phyloP scores from a whole-genome alignment of 2,888 invertebrate species.

The Erynnis tages region DNA sequence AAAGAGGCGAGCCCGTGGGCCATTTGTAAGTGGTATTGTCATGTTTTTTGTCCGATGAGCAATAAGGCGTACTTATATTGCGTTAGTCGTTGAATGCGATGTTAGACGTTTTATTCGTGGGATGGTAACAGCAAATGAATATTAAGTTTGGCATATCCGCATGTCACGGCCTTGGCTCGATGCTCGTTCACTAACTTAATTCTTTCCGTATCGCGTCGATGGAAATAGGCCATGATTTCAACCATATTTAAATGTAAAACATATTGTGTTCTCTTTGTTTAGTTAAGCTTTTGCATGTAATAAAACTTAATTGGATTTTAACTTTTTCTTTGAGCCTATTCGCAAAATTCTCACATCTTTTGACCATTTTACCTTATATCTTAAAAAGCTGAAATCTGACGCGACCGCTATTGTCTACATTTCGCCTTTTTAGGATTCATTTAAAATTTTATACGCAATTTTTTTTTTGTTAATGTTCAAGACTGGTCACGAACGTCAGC shows the following conservation, averaged over 20 bases:
- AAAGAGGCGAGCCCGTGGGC: slow-evolving; percentile 18
- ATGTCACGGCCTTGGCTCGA: slow-evolving; percentile 61
- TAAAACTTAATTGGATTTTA: no score
- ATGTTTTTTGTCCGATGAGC: slow-evolving; percentile 28
- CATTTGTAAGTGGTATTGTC: slow-evolving; percentile 13
- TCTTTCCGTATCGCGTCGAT: slow-evolving; percentile 69
- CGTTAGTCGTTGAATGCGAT: slow-evolving; percentile 31
- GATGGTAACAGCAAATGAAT: slow-evolving; percentile 60
- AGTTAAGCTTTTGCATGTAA: background rate
- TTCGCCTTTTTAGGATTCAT: slow-evolving; percentile 59
- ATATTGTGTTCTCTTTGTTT: slow-evolving; percentile 17
- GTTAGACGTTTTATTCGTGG: slow-evolving; percentile 42
- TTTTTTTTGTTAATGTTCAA: slow-evolving; percentile 60
- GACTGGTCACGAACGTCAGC: slow-evolving; percentile 71
- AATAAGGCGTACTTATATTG: slow-evolving; percentile 33
- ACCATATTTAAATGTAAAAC: background rate
- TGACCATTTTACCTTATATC: slow-evolving; percentile 10
- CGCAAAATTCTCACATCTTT: background rate
- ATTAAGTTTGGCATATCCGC: slow-evolving; percentile 68
- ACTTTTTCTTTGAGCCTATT: background rate
- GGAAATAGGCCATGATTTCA: slow-evolving; percentile 43
- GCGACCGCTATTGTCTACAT: slow-evolving; percentile 13
- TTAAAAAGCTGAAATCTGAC: background rate
- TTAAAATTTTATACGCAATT: slow-evolving; percentile 69
- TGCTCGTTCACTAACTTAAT: slow-evolving; percentile 63